A percentile compares a stretch with the other conserved stretches of the same genome.
Conservation (phyloP, 2,888 invertebrate genomes). For the Nineta flava region DNA sequence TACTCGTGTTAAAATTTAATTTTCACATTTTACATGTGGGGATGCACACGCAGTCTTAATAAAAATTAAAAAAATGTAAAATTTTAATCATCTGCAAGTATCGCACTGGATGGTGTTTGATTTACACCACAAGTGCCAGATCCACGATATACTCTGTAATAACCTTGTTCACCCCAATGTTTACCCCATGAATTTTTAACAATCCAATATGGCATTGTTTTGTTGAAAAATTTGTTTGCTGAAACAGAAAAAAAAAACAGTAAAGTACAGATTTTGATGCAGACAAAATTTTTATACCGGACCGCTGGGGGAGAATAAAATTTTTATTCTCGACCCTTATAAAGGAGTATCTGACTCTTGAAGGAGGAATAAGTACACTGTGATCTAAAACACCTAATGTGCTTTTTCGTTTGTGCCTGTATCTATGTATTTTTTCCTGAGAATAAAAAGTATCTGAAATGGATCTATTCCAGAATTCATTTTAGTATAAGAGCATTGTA, state of each 20-base stretch:
- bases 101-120: conserved; percentile 75
- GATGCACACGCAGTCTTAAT: background rate
- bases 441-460: too few species aligned
- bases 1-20: too few species aligned
- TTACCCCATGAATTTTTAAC: conserved; percentile 92
- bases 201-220: conserved; percentile 75
- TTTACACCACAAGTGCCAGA: conserved; percentile 91
- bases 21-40: too few species aligned
- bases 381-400: too few species aligned
- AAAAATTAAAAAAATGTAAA: background rate
- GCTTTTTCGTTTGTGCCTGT: too few species aligned
- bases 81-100: conserved; percentile 28
- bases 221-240: conserved; percentile 68
- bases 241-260: conserved; percentile 23
- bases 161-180: conserved; percentile 87
- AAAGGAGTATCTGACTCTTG: too few species aligned
- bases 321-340: too few species aligned
- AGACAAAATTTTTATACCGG: background rate
- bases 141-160: conserved; percentile 86
- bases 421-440: too few species aligned
- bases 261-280: background rate
- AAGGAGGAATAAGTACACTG: too few species aligned
- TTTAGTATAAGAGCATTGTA: too few species aligned
- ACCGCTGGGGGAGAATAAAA: background rate
- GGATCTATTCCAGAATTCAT: too few species aligned